Conservation (phyloP, 2,113 vertebrate genomes). For the Chaetops frenatus region DNA sequence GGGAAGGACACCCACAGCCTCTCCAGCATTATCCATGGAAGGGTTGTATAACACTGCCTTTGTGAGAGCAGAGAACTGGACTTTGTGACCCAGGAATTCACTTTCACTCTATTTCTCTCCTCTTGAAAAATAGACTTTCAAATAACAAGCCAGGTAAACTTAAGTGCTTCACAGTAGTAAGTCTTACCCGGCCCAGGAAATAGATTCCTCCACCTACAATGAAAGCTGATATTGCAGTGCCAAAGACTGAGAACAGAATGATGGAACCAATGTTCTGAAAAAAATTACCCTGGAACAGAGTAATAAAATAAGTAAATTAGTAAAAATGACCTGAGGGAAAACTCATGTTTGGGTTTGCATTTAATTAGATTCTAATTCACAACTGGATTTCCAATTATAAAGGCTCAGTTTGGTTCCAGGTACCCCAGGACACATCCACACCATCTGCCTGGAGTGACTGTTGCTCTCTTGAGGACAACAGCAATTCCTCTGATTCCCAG, state of each 20-base stretch:
- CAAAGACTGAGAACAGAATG: constrained; percentile 94
- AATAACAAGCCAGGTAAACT: neutral
- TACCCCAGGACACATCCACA: neutral
- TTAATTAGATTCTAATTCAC: neutral
- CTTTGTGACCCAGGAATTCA: neutral
- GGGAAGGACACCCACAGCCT: neutral
- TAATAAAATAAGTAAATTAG: neutral
- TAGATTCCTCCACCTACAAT: constrained; percentile 98
- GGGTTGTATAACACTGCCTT: neutral
- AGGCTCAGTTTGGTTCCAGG: neutral
- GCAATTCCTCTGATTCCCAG: neutral
- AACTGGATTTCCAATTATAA: neutral
- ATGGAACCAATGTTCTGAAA: constrained; percentile 99
- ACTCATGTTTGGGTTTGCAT: neutral
- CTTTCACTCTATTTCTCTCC: neutral
- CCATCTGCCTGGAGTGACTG: neutral
- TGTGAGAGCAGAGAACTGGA: neutral
- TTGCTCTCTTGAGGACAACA: neutral
- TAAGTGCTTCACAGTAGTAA: neutral
- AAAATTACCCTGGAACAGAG: constrained; percentile 88
- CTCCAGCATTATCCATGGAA: neutral
- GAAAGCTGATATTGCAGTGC: constrained; percentile 96
- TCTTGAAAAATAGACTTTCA: neutral
- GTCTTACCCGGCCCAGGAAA: constrained; percentile 92
- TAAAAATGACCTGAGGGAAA: neutral